Evolutionary conservation across 35 echinoderm and acorn worm species (phyloP).

Genomic region (Ophiothrix spiculata): DNA sequence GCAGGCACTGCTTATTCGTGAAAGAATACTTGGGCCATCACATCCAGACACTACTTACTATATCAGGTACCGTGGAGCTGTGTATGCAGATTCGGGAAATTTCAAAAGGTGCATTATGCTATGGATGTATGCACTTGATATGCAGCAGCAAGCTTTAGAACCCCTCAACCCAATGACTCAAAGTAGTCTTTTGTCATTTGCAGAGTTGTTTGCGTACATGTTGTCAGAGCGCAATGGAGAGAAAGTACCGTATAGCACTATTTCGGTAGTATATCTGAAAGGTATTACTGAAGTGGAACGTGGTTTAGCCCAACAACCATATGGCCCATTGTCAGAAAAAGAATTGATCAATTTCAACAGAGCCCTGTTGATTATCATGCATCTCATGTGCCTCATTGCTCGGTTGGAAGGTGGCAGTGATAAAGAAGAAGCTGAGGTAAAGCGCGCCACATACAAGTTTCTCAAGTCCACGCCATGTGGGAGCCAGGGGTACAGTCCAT

Average conservation of each 20-base stretch:
- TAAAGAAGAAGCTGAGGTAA: constrained; percentile 52
- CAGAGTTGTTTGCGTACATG: constrained; percentile 98
- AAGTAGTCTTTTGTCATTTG: constrained; percentile 97
- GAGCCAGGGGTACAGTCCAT: constrained; percentile 47
- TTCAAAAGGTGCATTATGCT: constrained; percentile 91
- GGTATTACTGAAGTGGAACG: constrained; percentile 62
- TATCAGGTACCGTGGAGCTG: constrained; percentile 92
- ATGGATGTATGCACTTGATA: constrained; percentile 99
- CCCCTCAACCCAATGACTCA: constrained; percentile 98
- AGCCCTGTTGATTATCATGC: constrained; percentile 84
- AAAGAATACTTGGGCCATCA: constrained; percentile 91
- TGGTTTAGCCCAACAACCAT: constrained; percentile 24
- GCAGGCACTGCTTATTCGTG: constrained; percentile 95
- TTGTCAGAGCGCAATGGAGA: constrained; percentile 76
- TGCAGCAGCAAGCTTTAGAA: constrained; percentile 94
- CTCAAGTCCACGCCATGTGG: constrained; percentile 66
- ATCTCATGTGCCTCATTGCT: constrained; percentile 88
- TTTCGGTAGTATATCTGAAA: constrained; percentile 66
- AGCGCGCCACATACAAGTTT: constrained; percentile 67
- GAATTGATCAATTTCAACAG: constrained; percentile 83
- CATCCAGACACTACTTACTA: constrained; percentile 99
- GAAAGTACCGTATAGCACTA: constrained; percentile 46
- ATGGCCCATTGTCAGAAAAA: constrained; percentile 69
- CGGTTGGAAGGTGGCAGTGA: constrained; percentile 54
- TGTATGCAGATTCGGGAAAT: constrained; percentile 96